Conservation (phyloP, 1,140 invertebrate species). For the Pomacea maculata region DNA sequence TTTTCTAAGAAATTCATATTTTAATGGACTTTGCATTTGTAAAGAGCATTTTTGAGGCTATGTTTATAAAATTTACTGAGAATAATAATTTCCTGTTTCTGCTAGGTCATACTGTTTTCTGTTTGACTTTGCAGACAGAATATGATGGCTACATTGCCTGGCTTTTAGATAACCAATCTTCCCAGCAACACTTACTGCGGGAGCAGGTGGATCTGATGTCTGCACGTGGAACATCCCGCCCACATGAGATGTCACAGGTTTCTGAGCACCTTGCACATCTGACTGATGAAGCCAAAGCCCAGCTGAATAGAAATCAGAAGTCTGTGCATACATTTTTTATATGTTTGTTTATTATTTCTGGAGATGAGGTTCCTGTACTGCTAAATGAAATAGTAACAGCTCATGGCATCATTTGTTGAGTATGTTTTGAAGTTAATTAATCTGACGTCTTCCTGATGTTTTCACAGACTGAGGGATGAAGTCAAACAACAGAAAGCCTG, state of each 20-base stretch:
- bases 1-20: no score
- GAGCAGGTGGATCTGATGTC: constrained; percentile 60
- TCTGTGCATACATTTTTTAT: constrained; percentile 23
- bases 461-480: constrained; percentile 47
- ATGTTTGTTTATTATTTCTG: neutral
- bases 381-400: no score
- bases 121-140: constrained; percentile 40
- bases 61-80: no score
- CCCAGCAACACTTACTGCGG: constrained; percentile 52
- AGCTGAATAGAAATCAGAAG: constrained; percentile 52
- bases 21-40: no score
- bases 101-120: neutral
- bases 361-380: no score
- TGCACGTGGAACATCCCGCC: constrained; percentile 45
- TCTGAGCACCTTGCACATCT: constrained; percentile 43
- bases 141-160: constrained; percentile 61
- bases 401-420: no score
- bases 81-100: no score
- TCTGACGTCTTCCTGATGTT: neutral
- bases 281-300: constrained; percentile 43
- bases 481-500: constrained; percentile 46
- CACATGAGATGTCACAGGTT: constrained; percentile 43
- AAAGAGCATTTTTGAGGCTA: no score
- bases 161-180: constrained; percentile 55
- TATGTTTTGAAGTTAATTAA: neutral